phyloP scores from a whole-genome alignment of 1,140 invertebrate species.

The Drosophila simulans region DNA sequence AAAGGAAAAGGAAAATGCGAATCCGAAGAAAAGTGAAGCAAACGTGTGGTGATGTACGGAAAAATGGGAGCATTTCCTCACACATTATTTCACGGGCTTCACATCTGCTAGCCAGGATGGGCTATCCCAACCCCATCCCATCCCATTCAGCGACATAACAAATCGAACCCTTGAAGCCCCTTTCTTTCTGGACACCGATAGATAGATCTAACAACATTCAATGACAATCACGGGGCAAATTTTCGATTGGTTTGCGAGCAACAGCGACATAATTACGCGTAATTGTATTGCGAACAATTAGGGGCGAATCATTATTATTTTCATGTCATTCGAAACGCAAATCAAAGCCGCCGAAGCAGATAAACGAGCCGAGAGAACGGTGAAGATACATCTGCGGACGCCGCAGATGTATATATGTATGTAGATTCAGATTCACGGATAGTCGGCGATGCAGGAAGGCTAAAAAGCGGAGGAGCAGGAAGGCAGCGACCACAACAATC shows the following conservation, averaged over 20 bases:
- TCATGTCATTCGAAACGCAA: constrained; percentile 54
- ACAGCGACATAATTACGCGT: constrained; percentile 50
- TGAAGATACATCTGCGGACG: constrained; percentile 14
- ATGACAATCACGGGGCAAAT: too few species aligned
- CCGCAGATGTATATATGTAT: not conserved
- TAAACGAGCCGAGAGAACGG: constrained; percentile 8
- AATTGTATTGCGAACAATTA: constrained; percentile 49
- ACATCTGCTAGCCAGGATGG: not conserved
- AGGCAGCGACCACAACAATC: constrained; percentile 34
- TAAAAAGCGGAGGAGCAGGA: not conserved
- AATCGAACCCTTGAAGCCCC: not conserved
- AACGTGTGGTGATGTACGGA: not conserved
- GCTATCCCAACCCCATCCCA: not conserved
- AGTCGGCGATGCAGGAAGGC: not conserved
- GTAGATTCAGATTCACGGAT: not conserved
- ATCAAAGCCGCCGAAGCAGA: constrained; percentile 12
- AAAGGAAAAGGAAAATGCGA: not conserved
- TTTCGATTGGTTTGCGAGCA: constrained; percentile 1
- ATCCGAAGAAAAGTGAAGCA: constrained; percentile 26
- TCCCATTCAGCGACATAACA: not conserved
- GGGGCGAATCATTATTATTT: constrained; percentile 38
- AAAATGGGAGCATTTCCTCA: not conserved
- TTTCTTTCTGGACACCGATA: not conserved
- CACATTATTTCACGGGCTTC: not conserved
- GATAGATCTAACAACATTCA: constrained; percentile 1